These are phyloP conservation scores for Chunga burmeisteri DNA, from an alignment of 2,113 vertebrate species.

Conservation along the genomic window DNA sequence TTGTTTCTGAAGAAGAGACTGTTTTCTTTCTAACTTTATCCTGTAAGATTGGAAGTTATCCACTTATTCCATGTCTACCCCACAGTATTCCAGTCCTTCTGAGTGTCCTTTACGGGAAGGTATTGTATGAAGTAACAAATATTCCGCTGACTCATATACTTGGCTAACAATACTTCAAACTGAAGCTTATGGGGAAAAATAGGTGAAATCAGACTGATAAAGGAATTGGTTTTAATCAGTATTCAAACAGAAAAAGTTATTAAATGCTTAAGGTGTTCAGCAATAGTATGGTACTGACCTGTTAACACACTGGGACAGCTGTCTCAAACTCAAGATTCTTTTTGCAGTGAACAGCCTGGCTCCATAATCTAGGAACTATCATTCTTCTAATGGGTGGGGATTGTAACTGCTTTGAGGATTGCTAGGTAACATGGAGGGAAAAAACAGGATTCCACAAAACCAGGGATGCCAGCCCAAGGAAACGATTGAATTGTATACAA, in stretches of 20 bases:
- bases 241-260: not conserved
- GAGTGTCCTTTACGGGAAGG: not conserved
- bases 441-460: not conserved
- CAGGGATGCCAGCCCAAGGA: not conserved
- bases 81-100: not conserved
- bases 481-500: not conserved
- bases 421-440: not conserved
- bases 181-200: not conserved
- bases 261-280: not conserved
- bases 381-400: not conserved
- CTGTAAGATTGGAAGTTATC: accelerated
- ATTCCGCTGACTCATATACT: not conserved
- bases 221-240: not conserved
- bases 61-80: not conserved
- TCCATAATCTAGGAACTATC: not conserved
- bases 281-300: not conserved
- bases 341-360: not conserved
- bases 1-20: not conserved
- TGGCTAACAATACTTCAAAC: not conserved
- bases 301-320: not conserved
- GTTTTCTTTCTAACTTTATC: not conserved
- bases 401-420: not conserved
- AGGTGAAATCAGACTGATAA: not conserved
- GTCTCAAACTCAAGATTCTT: not conserved
- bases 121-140: not conserved